Evolutionary conservation across 2,888 invertebrate species (phyloP).

Genomic region (Rhagophthalmus giganteus): DNA sequence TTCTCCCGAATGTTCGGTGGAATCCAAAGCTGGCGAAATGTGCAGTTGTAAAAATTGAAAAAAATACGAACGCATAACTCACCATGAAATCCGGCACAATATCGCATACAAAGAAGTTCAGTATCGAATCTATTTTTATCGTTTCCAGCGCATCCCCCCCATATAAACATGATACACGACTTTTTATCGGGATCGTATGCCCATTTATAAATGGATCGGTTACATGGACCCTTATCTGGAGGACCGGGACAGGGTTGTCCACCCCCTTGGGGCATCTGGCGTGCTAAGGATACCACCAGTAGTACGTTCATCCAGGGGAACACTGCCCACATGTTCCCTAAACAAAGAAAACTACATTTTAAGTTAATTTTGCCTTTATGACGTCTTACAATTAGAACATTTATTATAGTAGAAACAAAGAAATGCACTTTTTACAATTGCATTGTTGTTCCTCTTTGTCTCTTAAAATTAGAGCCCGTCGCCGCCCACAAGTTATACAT

Average conservation of each 20-base stretch:
- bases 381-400: no score
- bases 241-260: constrained; percentile 55
- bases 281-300: constrained; percentile 11
- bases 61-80: constrained; percentile 6
- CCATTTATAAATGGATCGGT: constrained; percentile 69
- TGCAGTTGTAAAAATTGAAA: neutral
- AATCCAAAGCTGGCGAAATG: constrained; percentile 10
- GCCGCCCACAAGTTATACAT: constrained; percentile 11
- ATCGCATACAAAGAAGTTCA: constrained; percentile 66
- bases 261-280: constrained; percentile 15
- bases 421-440: neutral
- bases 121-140: constrained; percentile 68
- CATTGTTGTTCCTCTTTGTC: neutral
- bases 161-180: constrained; percentile 65
- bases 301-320: constrained; percentile 25
- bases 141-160: constrained; percentile 72
- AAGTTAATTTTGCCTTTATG: neutral
- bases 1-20: constrained; percentile 12
- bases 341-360: no score
- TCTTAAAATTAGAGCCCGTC: neutral
- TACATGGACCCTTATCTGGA: constrained; percentile 62
- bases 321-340: constrained; percentile 28
- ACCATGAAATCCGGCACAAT: constrained; percentile 54
- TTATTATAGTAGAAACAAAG: no score
- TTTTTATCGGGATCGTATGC: constrained; percentile 63